Base-by-base conservation (phyloP, 2,888 invertebrate genomes). In the Amphiduros pacificus region DNA sequence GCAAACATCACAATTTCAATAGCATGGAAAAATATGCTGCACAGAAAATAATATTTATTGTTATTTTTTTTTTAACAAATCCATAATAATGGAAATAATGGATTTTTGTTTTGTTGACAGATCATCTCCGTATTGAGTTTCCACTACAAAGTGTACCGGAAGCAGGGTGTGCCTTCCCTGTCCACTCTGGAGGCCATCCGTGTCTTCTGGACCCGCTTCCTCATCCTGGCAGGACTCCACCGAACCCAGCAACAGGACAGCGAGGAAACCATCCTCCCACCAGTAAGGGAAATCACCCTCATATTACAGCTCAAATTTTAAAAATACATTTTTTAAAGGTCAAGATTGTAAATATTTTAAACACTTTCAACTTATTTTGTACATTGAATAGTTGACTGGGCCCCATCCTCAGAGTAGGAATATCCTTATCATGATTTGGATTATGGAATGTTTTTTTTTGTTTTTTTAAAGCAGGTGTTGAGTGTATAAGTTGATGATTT, bases 61-160 rank as follows among this genome's bases (percentile, higher is more conserved):
- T n/a, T 36, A 36, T 36, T 9, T 36, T 17, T 36, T 36, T 17
- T 36, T 17, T 36, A 36, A 17, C 17, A 36, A 36, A 36, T 11
- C 17, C 17, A 36, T 36, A 17, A 36, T 36, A 36, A 44, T 44
- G n/a, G 22, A 44, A 44, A 44, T 44, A 22, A 44, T 22, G 22
- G 17, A 36, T 36, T 6, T 17, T 22, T 44, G 44, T 6, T 20
- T 9, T 44, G n/a, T 44, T 20, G 65, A 3, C 70, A 81, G 81
- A 73, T 76, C 52, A 68, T 80, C 27, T 74, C 79, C 5, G 72
- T 77, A 17, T 66, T 81, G 57, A 70, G 73, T 2, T 75, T 72
- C 61, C 70, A 77, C 65, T 69, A 75, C 65, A 70, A 69, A 57
- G 62, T 71, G 51, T 67, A 68, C 64, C 67, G 68, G 52, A 69